Evolutionary conservation across 2,888 invertebrate species (phyloP), one percentile per base, ranked within the genome.

Genomic region (Mimas tiliae): DNA sequence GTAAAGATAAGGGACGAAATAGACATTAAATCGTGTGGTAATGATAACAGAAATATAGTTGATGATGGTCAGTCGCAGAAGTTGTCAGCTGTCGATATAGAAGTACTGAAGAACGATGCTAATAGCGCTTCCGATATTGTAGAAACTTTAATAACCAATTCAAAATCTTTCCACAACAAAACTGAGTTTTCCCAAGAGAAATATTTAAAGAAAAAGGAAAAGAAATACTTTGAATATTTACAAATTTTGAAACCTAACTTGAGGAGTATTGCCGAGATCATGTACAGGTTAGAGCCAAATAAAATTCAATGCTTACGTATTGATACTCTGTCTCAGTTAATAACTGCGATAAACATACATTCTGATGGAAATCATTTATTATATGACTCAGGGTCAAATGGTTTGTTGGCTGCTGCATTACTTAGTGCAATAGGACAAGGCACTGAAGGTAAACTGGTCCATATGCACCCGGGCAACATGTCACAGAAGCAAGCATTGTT

Each of bases 161-260:
- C 98, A 16, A 96, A 96, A 73, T 98, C 98, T 0, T 99, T 99
- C 86, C 95, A 95, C 48, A 94, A 95, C 66, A 99, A 99, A 94
- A 99, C 98, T 0, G 98, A 97, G 79, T 99, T 96, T 86, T 97
- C 97, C 0, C 97, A 99, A 86, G 97, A 98, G 76, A 99, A 99
- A 86, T 99, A 99, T 86, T 94, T 99, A 53, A 97, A 96, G 78
- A 99, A 99, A 85, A 99, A 99, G 86, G 97, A 98, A 79, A 97
- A 96, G 77, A 99, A 99, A 89, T 99, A 98, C 89, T 97, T 96
- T 82, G 97, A 97, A 79, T 97, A 96, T 80, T 91, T 98, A 16
- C 96, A 96, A 73, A 94, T 99, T 62, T 91, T 96, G 6, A 95
- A 95, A 81, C 98, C 99, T 0, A 97, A 96, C 48, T 94, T 99